Evolutionary conservation across 2,113 vertebrate genomes (phyloP).

Genomic region (Stigmatopora nigra): DNA sequence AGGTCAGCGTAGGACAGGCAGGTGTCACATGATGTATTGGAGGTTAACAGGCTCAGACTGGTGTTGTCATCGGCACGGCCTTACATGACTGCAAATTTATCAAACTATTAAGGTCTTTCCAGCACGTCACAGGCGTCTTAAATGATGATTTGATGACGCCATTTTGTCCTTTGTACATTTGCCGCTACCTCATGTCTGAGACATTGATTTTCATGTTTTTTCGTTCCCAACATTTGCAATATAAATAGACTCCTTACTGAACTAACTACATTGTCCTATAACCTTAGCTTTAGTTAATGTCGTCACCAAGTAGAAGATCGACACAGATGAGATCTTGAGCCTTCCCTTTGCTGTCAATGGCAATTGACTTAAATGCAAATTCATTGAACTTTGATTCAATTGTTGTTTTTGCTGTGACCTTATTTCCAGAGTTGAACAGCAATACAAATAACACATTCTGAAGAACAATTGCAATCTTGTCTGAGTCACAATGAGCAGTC

Average conservation of each 20-base stretch:
- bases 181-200: not conserved
- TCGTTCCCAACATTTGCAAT: not conserved
- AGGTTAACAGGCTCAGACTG: constrained; percentile 44
- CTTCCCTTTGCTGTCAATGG: too few species aligned
- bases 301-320: too few species aligned
- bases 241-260: not conserved
- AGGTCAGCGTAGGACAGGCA: constrained; percentile 49
- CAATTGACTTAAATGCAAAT: too few species aligned
- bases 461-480: not conserved
- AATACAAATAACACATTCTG: not conserved
- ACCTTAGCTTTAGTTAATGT: too few species aligned
- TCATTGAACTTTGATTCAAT: too few species aligned
- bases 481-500: constrained; percentile 11
- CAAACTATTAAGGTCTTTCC: constrained; percentile 11
- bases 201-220: not conserved
- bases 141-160: not conserved
- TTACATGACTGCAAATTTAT: constrained; percentile 13
- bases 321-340: too few species aligned
- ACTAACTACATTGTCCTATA: not conserved
- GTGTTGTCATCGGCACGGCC: constrained; percentile 17
- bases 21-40: constrained; percentile 52
- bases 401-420: too few species aligned
- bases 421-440: not conserved
- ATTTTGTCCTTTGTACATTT: not conserved
- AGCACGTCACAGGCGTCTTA: not conserved